These are phyloP conservation scores for Drosophila suzukii DNA, from an alignment of 1,140 invertebrate species.

Conservation along the genomic window DNA sequence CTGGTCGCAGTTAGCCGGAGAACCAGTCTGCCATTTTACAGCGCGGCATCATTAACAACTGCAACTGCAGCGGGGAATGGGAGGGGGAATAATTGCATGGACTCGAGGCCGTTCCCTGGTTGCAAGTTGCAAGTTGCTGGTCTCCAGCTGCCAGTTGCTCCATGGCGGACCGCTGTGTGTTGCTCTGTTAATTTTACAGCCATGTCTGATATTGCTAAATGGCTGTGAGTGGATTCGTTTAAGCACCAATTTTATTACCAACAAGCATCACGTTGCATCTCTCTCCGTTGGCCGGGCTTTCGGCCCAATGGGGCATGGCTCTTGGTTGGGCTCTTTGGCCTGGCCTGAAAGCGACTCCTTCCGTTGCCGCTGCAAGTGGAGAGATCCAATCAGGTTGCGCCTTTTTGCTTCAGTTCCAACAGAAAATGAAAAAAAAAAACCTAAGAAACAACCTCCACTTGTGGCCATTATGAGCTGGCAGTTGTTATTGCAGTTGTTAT, in stretches of 20 bases:
- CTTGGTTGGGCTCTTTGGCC: conserved; percentile 27
- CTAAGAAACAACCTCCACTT: conserved; percentile 53
- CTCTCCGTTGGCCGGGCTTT: conserved; percentile 15
- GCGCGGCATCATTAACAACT: conserved; percentile 68
- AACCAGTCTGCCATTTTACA: conserved; percentile 81
- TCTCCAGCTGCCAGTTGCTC: conserved; percentile 15
- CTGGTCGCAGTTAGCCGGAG: conserved; percentile 23
- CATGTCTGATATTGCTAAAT: conserved; percentile 84
- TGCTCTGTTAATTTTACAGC: conserved; percentile 83
- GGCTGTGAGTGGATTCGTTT: conserved; percentile 84
- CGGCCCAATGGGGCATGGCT: conserved; percentile 44
- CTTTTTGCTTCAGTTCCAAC: conserved; percentile 62
- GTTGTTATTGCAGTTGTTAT: conserved; percentile 57
- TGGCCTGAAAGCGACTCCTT: conserved; percentile 33
- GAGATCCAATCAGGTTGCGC: conserved; percentile 80
- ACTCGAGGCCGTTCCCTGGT: conserved; percentile 67
- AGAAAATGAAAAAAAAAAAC: conserved; percentile 7
- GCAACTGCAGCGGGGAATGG: conserved; percentile 66
- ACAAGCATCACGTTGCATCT: conserved; percentile 81
- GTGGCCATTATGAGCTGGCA: conserved; percentile 72
- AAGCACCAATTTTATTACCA: conserved; percentile 84
- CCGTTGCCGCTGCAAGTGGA: conserved; percentile 65
- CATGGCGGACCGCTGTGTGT: conserved; percentile 62
- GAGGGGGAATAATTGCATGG: conserved; percentile 77
- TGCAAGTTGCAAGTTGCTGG: conserved; percentile 29